Base-by-base conservation (phyloP, 1,140 invertebrate species). In the Anadara kagoshimensis region DNA sequence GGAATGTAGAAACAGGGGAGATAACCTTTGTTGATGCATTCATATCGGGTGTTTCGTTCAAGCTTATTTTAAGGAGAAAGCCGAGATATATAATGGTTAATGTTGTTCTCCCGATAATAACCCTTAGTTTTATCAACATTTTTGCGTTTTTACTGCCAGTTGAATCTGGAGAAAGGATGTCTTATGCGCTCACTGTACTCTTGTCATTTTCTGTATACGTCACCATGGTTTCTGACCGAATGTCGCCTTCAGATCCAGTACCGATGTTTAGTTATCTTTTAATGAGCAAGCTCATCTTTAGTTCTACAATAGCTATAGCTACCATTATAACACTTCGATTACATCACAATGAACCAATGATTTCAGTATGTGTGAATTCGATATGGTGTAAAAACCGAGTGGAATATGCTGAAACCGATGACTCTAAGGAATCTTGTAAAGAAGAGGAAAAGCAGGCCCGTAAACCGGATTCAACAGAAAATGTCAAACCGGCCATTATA, bases 111-210 rank as follows among this genome's bases (percentile, higher is more conserved):
- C 70, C 70, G 8, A 24, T 67, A 18, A 56, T 53, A 11, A 43
- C 41, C 43, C 7, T 73, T 3, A 43, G 26, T 22, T 16, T 73
- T 29, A n/a, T 73, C 4, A 51, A 73, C 53, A 53, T 53, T 18
- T 61, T 73, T 26, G 71, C 54, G 18, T 73, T 73, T 36, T 22
- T 73, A 8, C 11, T 73, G 20, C 71, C 71, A 11, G 47, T 61
- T 14, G 64, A 73, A 12, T 61, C 62, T 61, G 71, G 71, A 22
- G 71, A 73, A 36, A 59, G 71, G 43, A 56, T 59, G 0, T 73
- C 71, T 3, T 73, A 59, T 53, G 20, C 63, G 3, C 20, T 73
- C 14, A 73, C 71, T 16, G 45, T 73, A 11, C 43, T 73, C 36
- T 41, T 73, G 14, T 57, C 71, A 14, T 47, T 73, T 29, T 47